Base-by-base conservation (phyloP, 1,140 invertebrate species). In the Pteromalus puparum region DNA sequence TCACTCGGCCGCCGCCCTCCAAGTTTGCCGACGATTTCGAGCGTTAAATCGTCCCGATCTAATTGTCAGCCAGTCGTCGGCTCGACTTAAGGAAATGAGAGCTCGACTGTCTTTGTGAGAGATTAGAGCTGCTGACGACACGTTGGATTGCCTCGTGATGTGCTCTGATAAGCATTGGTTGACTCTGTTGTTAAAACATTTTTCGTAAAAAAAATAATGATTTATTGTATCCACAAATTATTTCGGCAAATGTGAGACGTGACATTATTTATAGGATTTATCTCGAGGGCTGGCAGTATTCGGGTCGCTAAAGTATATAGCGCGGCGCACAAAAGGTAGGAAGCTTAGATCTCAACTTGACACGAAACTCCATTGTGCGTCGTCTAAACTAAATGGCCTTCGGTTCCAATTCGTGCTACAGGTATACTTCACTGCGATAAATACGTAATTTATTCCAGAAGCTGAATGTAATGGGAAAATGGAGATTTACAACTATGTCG, bases 21-120 rank as follows among this genome's bases (percentile, higher is more conserved):
- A 76, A 83, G 34, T 77, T 83, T 83, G n/a, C 53, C 61, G 81
- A 83, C 73, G 42, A 74, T 68, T 61, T 76, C 74, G 38, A 77
- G 73, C 53, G 61, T 77, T 83, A 83, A 83, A 83, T 77, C 21
- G 65, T 72, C 65, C 28, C 82, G 74, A 78, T 78, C 65, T 83
- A 83, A 83, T 83, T 72, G 65, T 83, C 75, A 68, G 61, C 61
- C 61, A n/a, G 53, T 21, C 15, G 12, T 30, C 73, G 61, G 61
- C 34, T 67, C 24, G n/a, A 68, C 53, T 74, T 81, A 34, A 81
- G 12, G 74, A 26, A 76, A 76, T 48, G 74, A 76, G 74, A 76
- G n/a, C 30, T 34, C n/a, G 65, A 68, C 65, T 68, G 13, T 18
- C 42, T 46, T 2, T 53, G 3, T 53, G 42, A 53, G 48, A n/a